Conservation (phyloP, 2,888 invertebrate genomes). For the Poecilus cupreus region DNA sequence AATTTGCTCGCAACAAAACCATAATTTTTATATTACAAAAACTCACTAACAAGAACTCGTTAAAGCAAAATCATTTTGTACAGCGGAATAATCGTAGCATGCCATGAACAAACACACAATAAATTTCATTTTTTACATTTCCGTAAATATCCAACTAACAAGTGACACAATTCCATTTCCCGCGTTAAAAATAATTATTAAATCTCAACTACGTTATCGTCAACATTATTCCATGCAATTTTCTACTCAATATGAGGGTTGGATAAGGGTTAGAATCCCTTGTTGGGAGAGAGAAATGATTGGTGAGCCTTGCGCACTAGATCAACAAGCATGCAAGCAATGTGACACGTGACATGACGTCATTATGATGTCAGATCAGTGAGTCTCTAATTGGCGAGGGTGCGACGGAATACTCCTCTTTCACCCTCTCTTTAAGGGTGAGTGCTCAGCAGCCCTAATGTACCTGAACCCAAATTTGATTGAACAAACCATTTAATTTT, state of each 20-base stretch:
- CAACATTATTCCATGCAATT: neutral
- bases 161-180: conserved; percentile 35
- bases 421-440: neutral
- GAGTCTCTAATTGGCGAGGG: conserved; percentile 35
- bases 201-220: neutral
- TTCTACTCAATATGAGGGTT: neutral
- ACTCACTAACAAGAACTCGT: conserved; percentile 46
- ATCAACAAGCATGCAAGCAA: conserved; percentile 34
- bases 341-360: conserved; percentile 38
- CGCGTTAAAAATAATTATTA: conserved; percentile 35
- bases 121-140: conserved; percentile 29
- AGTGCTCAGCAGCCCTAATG: no score
- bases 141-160: conserved; percentile 38
- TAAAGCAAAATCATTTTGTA: conserved; percentile 41
- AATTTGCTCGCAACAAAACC: conserved; percentile 39
- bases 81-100: conserved; percentile 23
- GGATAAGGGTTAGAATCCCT: neutral
- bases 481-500: no score
- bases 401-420: neutral
- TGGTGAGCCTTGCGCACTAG: conserved; percentile 11
- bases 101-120: conserved; percentile 19
- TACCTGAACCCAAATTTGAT: no score
- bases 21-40: conserved; percentile 48
- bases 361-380: conserved; percentile 34
- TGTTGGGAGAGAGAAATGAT: conserved; percentile 12